These are phyloP conservation scores for Diachasmimorpha longicaudata DNA, from an alignment of 1,140 invertebrate genomes.

Conservation along the genomic window DNA sequence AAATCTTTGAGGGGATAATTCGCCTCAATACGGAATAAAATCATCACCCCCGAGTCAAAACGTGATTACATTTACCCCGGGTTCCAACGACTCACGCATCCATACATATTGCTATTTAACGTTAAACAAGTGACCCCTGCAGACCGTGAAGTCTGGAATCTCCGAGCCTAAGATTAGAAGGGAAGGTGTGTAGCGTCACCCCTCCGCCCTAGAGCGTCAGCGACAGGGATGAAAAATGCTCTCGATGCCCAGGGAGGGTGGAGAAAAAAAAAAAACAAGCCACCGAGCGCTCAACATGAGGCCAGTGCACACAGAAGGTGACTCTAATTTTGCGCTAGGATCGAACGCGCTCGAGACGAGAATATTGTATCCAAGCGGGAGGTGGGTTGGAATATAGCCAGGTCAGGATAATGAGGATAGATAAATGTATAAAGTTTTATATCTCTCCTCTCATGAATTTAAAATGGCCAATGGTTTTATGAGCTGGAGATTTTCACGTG, in stretches of 20 bases:
- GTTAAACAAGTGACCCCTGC: not conserved
- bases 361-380: slow-evolving; percentile 2
- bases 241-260: not conserved
- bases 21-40: no score
- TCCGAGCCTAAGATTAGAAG: not conserved
- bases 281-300: not conserved
- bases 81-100: not conserved
- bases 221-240: not conserved
- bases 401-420: slow-evolving; percentile 8
- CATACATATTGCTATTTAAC: slow-evolving; percentile 10
- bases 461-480: not conserved
- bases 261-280: not conserved
- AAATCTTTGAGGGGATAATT: no score
- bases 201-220: not conserved
- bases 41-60: not conserved
- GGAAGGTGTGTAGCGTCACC: not conserved
- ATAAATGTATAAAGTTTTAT: slow-evolving; percentile 11
- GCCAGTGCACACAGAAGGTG: slow-evolving; percentile 7
- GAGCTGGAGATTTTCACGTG: no score
- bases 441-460: not conserved
- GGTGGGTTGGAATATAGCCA: not conserved
- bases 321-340: slow-evolving; percentile 10
- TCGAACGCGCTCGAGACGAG: slow-evolving; percentile 2
- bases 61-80: not conserved
- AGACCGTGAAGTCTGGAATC: not conserved